Evolutionary conservation across 1,140 invertebrate species (phyloP).

Genomic region (Drosophila pachea): DNA sequence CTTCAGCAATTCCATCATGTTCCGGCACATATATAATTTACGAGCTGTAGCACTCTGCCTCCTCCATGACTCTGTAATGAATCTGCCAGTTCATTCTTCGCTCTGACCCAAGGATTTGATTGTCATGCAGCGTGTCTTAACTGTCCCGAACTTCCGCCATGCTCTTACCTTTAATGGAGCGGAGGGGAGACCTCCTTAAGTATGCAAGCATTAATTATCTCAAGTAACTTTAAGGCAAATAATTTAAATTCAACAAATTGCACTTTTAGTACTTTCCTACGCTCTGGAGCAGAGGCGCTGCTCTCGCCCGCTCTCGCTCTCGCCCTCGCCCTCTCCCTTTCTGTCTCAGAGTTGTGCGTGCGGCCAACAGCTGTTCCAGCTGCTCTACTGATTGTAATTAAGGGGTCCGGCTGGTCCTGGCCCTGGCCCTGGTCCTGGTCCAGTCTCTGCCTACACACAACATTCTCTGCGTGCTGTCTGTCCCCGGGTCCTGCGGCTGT

Average conservation of each 20-base stretch:
- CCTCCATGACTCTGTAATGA: no score
- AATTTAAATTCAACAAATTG: neutral
- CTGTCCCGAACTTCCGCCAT: no score
- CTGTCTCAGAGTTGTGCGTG: neutral
- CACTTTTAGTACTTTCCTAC: no score
- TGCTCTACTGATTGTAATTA: constrained; percentile 34
- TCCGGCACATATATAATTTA: no score
- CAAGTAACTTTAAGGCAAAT: neutral
- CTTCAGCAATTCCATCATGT: no score
- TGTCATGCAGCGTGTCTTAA: constrained; percentile 3
- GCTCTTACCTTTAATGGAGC: constrained; percentile 2
- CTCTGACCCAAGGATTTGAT: neutral
- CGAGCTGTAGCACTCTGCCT: no score
- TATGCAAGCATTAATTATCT: constrained; percentile 30
- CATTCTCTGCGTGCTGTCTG: neutral
- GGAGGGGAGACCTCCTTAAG: neutral
- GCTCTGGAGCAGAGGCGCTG: no score
- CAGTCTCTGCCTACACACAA: no score
- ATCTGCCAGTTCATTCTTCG: neutral
- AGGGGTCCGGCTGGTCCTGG: constrained; percentile 1
- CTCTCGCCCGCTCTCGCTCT: no score
- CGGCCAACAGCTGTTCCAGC: constrained; percentile 27
- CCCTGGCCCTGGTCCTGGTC: no score
- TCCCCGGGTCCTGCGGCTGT: constrained; percentile 28
- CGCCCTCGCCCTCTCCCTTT: no score